phyloP scores from a whole-genome alignment of 2,113 vertebrate species.

The Bucco capensis region DNA sequence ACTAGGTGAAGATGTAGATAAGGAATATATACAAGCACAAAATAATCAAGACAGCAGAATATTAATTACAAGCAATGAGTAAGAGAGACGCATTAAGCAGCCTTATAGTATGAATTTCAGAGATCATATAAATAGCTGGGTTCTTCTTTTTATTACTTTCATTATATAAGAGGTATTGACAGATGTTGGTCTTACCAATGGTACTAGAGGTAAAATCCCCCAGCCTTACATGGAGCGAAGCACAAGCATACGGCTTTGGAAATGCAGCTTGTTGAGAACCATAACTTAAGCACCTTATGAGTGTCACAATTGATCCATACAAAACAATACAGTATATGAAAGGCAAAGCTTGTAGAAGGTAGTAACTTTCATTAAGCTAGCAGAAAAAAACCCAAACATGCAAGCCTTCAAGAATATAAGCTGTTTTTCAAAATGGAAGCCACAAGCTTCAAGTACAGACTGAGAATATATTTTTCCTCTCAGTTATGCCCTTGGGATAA shows the following conservation, averaged over 20 bases:
- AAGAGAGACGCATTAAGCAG: not conserved
- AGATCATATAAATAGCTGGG: not conserved
- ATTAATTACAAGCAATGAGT: not conserved
- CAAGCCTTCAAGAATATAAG: not conserved
- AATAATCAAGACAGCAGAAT: not conserved
- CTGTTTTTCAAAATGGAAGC: not conserved
- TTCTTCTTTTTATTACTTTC: not conserved
- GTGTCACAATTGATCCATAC: not conserved
- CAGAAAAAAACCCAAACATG: not conserved
- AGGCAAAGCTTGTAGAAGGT: not conserved
- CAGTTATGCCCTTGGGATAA: not conserved
- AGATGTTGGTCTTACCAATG: not conserved
- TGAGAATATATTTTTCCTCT: not conserved
- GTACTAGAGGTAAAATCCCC: not conserved
- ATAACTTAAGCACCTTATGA: not conserved
- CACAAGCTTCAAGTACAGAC: not conserved
- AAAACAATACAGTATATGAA: not conserved
- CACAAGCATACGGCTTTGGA: not conserved
- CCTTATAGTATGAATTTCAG: not conserved
- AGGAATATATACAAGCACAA: not conserved
- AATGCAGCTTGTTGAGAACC: not conserved
- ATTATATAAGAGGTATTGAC: not conserved
- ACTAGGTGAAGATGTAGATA: not conserved
- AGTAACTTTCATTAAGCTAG: not conserved
- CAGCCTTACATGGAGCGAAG: not conserved